Evolutionary conservation across 2,113 vertebrate genomes (phyloP).

Genomic region (Glaucomys volans): DNA sequence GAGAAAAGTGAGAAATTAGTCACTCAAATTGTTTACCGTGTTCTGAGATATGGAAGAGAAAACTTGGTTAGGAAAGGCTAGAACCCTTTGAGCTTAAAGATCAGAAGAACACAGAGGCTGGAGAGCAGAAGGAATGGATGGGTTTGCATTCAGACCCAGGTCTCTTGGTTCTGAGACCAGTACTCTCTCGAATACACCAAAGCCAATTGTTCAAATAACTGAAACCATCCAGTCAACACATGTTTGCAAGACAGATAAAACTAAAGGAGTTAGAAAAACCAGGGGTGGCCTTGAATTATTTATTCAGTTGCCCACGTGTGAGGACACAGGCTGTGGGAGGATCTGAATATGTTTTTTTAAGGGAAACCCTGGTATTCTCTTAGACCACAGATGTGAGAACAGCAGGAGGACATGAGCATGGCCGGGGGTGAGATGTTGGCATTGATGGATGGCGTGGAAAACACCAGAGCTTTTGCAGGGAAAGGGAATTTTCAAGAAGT

Average conservation of each 20-base stretch:
- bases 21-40: background rate
- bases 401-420: constrained; percentile 73
- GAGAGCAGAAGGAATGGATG: background rate
- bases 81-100: background rate
- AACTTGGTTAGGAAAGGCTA: background rate
- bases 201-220: constrained; percentile 49
- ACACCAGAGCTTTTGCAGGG: constrained; percentile 67
- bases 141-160: background rate
- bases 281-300: constrained; percentile 81
- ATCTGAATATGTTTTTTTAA: constrained; percentile 77
- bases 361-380: constrained; percentile 78
- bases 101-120: background rate
- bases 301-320: constrained; percentile 79
- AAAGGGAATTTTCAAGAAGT: constrained; percentile 69
- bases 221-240: constrained; percentile 73
- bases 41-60: background rate
- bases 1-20: background rate
- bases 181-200: background rate
- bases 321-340: constrained; percentile 72
- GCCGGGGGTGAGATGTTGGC: constrained; percentile 72
- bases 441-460: constrained; percentile 81
- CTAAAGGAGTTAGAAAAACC: constrained; percentile 68
- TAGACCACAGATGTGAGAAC: constrained; percentile 79
- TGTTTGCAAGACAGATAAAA: constrained; percentile 75
- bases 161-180: background rate